Evolutionary conservation across 2,888 invertebrate species (phyloP).

Genomic region (Xylophagus ater): DNA sequence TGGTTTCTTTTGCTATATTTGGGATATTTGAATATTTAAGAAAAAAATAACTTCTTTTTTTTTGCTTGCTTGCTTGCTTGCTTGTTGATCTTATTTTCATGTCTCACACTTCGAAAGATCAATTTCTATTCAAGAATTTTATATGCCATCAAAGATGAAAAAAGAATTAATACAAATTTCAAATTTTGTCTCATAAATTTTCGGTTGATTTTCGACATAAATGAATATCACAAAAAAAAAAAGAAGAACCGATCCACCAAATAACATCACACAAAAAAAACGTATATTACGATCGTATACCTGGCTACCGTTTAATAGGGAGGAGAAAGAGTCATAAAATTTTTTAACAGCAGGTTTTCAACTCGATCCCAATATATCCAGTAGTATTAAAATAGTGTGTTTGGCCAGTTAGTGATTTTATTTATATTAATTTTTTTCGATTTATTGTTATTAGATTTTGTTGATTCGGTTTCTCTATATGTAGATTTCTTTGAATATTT

Average conservation of each 20-base stretch:
- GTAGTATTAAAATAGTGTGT: too few relatives aligned
- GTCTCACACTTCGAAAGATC: too few relatives aligned
- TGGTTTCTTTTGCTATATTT: too few relatives aligned
- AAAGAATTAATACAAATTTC: constrained; percentile 16
- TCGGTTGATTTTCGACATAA: constrained; percentile 8
- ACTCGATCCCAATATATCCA: too few relatives aligned
- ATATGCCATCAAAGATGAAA: constrained; percentile 7
- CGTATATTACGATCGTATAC: constrained; percentile 10
- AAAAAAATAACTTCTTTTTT: too few relatives aligned
- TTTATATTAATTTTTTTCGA: constrained; percentile 7
- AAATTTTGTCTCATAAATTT: constrained; percentile 17
- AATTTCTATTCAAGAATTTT: too few relatives aligned
- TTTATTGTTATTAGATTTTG: too few relatives aligned
- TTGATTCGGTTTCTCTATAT: too few relatives aligned
- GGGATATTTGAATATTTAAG: too few relatives aligned
- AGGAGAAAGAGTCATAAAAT: constrained; percentile 6
- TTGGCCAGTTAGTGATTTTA: constrained; percentile 5
- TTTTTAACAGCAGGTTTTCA: constrained; percentile 10
- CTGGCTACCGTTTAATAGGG: constrained; percentile 12
- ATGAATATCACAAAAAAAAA: background rate
- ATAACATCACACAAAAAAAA: constrained; percentile 5
- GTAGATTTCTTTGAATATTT: too few relatives aligned
- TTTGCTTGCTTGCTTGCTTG: too few relatives aligned
- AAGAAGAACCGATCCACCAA: background rate
- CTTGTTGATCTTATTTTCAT: too few relatives aligned